Base-by-base conservation (phyloP, 2,888 invertebrate species). In the Embidobia sp. region DNA sequence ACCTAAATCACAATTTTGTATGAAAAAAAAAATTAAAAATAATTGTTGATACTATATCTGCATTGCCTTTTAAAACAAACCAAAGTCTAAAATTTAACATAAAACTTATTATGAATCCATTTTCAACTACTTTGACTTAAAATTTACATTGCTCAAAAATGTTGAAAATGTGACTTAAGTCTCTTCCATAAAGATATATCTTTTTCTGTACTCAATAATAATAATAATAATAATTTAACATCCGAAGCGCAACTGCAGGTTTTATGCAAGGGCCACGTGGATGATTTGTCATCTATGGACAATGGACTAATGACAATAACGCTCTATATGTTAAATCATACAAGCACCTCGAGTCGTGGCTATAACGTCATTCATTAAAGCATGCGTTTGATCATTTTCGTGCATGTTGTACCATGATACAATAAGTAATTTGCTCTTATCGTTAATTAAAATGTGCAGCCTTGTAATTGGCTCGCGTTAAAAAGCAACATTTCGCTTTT, bases 251-350 rank as follows among this genome's bases (percentile, higher is more conserved):
- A 11, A 59, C 44, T 72, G 19, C 10, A 63, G n/a, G n/a, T n/a
- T n/a, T n/a, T n/a, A n/a, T 49, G 53, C 19, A 79, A 83, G 77
- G 77, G 75, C 81, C 81, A 79, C 77, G 80, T 81, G 81, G 83
- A 81, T 84, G 83, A 82, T 82, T 80, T 79, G 81, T 81, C 79
- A 81, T 79, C 81, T 83, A 82, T 79, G 74, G 83, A 85, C 85
- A n/a, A n/a, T n/a, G n/a, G 22, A 4, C 22, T 22, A 22, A 22
- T 22, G 6, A 22, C 22, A 83, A 86, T 85, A 86, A 86, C 79
- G 85, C 78, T 85, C 85, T 86, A 87, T 84, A 85, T 86, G 85
- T 86, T 75, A 87, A 87, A 86, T 83, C 81, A 85, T 84, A 85
- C 72, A 87, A 87, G 86, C 86, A 64, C 77, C 64, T 79, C 76